Percentiles rank a stretch among this genome's conserved stretches.
These are phyloP conservation scores for Dipus sagitta DNA, from an alignment of 2,797 vertebrate genomes.

Conservation along the genomic window DNA sequence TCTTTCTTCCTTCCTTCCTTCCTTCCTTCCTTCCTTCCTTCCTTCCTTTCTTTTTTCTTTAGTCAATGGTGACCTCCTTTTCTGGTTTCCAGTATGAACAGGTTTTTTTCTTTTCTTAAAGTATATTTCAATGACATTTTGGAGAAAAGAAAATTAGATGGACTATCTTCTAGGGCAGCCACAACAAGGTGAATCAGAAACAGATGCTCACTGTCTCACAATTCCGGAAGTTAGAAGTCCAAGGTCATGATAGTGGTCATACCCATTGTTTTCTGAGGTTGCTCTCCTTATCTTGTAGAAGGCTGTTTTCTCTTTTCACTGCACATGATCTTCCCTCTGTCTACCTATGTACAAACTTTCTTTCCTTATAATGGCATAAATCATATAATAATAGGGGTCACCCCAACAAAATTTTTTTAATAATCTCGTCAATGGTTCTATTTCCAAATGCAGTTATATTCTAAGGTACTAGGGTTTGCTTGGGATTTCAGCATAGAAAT, in stretches of 20 bases:
- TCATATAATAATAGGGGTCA: neutral
- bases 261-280: neutral
- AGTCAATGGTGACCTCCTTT: neutral
- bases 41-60: neutral
- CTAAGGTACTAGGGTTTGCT: neutral
- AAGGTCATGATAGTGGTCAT: neutral
- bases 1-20: neutral
- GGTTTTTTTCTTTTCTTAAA: neutral
- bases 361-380: neutral
- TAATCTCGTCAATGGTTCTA: neutral
- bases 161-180: neutral
- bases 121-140: constrained; percentile 19
- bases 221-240: neutral
- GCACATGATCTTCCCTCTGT: neutral
- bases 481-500: neutral
- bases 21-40: no score
- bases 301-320: neutral
- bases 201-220: neutral
- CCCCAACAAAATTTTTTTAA: neutral
- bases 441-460: neutral
- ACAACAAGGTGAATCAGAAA: neutral
- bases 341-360: neutral
- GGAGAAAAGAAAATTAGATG: neutral
- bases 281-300: neutral
- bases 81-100: constrained; percentile 3